Evolutionary conservation across 2,888 invertebrate species (phyloP).

Genomic region (Oxyteleia sp.): DNA sequence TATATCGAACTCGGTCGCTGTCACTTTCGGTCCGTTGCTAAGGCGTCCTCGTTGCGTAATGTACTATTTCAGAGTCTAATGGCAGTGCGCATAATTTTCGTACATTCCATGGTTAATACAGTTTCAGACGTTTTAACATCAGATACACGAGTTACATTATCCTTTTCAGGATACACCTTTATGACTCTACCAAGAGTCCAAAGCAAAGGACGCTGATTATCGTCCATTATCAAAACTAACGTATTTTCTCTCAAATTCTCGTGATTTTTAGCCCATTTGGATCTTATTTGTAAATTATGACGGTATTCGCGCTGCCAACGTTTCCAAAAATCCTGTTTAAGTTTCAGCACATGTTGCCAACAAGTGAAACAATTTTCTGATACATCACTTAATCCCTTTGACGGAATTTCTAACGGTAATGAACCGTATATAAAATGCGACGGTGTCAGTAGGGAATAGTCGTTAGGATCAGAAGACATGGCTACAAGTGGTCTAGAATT

Average conservation of each 20-base stretch:
- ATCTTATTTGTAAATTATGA: slow-evolving; percentile 22
- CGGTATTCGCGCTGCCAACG: slow-evolving; percentile 24
- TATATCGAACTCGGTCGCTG: no score
- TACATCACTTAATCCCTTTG: neutral
- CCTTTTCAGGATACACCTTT: neutral
- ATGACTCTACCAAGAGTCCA: slow-evolving; percentile 3
- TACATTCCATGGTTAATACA: no score
- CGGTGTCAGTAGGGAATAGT: slow-evolving; percentile 76
- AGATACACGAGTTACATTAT: neutral
- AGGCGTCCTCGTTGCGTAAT: no score
- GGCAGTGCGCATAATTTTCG: no score
- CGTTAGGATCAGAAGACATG: slow-evolving; percentile 58
- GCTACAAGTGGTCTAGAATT: slow-evolving; percentile 69
- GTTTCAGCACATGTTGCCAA: neutral
- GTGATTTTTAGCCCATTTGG: slow-evolving; percentile 12
- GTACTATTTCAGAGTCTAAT: no score
- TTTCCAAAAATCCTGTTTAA: slow-evolving; percentile 30
- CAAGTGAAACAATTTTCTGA: neutral
- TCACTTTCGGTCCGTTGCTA: no score
- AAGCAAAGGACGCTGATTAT: slow-evolving; percentile 5
- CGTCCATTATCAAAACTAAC: slow-evolving; percentile 18
- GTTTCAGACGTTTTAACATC: neutral
- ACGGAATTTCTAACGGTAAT: no score
- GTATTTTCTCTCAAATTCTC: neutral
- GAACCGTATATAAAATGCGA: slow-evolving; percentile 76